These are phyloP conservation scores for Catamblyrhynchus diadema DNA, from an alignment of 2,797 vertebrate species.

Conservation along the genomic window DNA sequence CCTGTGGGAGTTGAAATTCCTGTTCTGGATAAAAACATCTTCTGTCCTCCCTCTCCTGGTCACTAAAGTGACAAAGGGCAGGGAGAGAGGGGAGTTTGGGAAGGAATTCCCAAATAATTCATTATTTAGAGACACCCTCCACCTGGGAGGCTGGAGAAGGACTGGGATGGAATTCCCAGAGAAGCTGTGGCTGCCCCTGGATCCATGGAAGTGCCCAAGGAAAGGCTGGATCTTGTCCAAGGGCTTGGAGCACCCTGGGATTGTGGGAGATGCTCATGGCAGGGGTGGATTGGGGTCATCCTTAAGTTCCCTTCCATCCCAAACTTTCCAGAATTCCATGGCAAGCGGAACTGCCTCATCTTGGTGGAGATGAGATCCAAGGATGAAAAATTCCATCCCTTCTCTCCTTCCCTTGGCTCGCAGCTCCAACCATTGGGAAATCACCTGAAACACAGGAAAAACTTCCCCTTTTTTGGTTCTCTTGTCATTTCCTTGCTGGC, in stretches of 20 bases:
- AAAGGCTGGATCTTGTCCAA: no score
- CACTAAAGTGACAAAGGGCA: not conserved
- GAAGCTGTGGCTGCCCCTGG: not conserved
- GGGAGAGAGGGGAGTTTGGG: not conserved
- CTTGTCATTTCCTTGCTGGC: not conserved
- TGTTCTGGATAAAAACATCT: not conserved
- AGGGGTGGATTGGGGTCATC: not conserved
- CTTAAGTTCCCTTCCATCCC: not conserved
- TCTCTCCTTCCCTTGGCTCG: not conserved
- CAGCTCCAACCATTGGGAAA: no score
- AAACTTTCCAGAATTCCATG: not conserved
- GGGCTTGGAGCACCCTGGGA: fast-evolving
- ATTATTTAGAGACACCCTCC: no score
- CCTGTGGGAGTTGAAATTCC: not conserved
- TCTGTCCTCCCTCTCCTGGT: not conserved
- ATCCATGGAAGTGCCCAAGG: not conserved
- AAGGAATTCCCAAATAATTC: not conserved
- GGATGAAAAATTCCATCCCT: not conserved
- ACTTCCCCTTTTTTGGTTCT: not conserved
- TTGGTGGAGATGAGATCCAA: not conserved
- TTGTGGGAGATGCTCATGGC: fast-evolving
- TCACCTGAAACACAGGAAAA: not conserved
- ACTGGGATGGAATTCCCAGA: not conserved
- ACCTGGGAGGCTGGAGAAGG: not conserved
- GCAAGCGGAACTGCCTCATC: not conserved